These are phyloP conservation scores for Pantherophis guttatus DNA, from an alignment of 2,113 vertebrate genomes.

Conservation along the genomic window DNA sequence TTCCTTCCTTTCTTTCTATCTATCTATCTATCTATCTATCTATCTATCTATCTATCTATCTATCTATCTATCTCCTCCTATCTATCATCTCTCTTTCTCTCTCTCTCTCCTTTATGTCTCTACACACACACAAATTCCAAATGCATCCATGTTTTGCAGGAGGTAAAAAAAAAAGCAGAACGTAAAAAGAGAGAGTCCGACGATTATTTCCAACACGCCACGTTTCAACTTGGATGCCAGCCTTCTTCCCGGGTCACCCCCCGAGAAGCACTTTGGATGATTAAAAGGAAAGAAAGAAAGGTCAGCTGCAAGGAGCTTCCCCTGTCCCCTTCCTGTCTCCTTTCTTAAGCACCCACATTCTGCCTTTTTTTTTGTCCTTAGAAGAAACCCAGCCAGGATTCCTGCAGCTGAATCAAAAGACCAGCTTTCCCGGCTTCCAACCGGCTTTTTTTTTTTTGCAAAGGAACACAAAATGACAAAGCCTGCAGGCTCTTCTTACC, in stretches of 20 bases:
- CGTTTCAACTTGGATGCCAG: background rate
- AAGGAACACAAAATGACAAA: constrained; percentile 35
- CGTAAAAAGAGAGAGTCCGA: no score
- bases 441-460: constrained; percentile 22
- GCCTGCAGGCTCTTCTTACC: constrained; percentile 78
- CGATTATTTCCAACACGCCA: no score
- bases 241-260: background rate
- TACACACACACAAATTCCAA: background rate
- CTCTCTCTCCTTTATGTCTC: background rate
- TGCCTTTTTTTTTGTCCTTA: constrained; percentile 44
- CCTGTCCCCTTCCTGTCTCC: background rate
- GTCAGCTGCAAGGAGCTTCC: background rate
- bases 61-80: no score
- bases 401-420: background rate
- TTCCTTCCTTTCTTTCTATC: no score
- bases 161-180: background rate
- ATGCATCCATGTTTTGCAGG: background rate
- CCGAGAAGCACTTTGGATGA: background rate
- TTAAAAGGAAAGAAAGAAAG: background rate
- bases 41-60: no score
- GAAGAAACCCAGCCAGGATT: constrained; percentile 57
- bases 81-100: no score
- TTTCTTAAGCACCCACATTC: constrained; percentile 28
- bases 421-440: constrained; percentile 68
- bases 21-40: no score